Evolutionary conservation across 2,888 invertebrate genomes (phyloP).

Genomic region (Ormyrus labotus): DNA sequence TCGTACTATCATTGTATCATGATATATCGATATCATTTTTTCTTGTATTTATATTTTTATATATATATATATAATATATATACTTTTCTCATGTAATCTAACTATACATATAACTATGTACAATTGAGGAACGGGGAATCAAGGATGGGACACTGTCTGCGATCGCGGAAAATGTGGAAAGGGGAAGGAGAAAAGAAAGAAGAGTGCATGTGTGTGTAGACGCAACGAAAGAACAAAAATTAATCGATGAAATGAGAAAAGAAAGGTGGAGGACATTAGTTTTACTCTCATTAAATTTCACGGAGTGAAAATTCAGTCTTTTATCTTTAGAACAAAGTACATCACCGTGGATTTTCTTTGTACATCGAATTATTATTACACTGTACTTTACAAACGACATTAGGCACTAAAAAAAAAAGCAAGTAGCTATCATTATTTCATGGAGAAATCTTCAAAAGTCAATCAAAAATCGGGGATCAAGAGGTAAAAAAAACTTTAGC

Average conservation of each 20-base stretch:
- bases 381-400: not conserved
- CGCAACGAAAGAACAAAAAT: constrained; percentile 32
- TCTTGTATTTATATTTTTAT: constrained; percentile 56
- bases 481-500: no score
- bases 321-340: constrained; percentile 3
- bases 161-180: not conserved
- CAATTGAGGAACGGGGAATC: constrained; percentile 66
- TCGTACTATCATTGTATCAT: constrained; percentile 60
- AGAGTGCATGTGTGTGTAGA: constrained; percentile 15
- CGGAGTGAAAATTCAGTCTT: constrained; percentile 29
- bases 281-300: constrained; percentile 26
- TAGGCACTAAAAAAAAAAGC: not conserved
- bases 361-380: not conserved
- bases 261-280: constrained; percentile 1
- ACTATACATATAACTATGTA: constrained; percentile 76
- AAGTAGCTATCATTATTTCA: not conserved
- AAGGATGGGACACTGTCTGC: constrained; percentile 38
- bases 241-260: not conserved
- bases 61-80: constrained; percentile 57
- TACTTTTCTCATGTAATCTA: constrained; percentile 68
- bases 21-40: constrained; percentile 57
- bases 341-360: not conserved
- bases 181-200: constrained; percentile 24
- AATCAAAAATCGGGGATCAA: no score
- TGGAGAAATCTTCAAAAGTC: no score